phyloP scores from a whole-genome alignment of 1,140 invertebrate genomes.

The Ostrea edulis region DNA sequence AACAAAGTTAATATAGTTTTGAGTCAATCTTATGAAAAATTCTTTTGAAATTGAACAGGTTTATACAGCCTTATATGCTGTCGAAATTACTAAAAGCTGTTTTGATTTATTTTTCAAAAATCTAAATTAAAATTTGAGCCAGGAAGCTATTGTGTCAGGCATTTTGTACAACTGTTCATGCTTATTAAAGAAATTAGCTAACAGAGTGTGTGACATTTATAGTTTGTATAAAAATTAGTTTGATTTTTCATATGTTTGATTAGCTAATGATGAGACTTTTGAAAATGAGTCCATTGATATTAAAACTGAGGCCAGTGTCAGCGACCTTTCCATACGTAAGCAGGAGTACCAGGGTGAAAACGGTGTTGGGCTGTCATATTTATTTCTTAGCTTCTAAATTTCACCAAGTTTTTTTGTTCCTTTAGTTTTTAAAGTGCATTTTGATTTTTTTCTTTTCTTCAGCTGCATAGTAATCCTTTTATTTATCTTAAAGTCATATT shows the following conservation, averaged over 20 bases:
- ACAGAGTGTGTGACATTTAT: too few relatives aligned
- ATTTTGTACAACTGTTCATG: too few relatives aligned
- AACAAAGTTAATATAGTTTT: too few relatives aligned
- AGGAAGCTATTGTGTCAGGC: too few relatives aligned
- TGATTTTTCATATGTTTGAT: slow-evolving; percentile 2
- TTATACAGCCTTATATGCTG: too few relatives aligned
- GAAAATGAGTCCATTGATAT: slow-evolving; percentile 12
- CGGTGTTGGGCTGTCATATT: slow-evolving; percentile 22
- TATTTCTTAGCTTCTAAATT: slow-evolving; percentile 19
- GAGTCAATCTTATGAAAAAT: too few relatives aligned
- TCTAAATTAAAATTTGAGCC: too few relatives aligned
- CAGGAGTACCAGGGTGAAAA: neutral
- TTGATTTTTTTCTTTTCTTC: slow-evolving; percentile 9
- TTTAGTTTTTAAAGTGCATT: neutral
- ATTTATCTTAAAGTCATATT: neutral
- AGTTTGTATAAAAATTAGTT: neutral
- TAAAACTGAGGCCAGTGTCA: slow-evolving; percentile 19
- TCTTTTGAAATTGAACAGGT: too few relatives aligned
- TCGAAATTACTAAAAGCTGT: too few relatives aligned
- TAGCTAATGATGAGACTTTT: slow-evolving; percentile 18
- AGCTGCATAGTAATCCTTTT: neutral
- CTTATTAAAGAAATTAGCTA: too few relatives aligned
- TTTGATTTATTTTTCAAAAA: too few relatives aligned
- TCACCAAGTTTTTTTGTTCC: neutral
- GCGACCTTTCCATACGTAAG: slow-evolving; percentile 28